phyloP scores from a whole-genome alignment of 2,888 invertebrate genomes.

The Ochropleura leucogaster region DNA sequence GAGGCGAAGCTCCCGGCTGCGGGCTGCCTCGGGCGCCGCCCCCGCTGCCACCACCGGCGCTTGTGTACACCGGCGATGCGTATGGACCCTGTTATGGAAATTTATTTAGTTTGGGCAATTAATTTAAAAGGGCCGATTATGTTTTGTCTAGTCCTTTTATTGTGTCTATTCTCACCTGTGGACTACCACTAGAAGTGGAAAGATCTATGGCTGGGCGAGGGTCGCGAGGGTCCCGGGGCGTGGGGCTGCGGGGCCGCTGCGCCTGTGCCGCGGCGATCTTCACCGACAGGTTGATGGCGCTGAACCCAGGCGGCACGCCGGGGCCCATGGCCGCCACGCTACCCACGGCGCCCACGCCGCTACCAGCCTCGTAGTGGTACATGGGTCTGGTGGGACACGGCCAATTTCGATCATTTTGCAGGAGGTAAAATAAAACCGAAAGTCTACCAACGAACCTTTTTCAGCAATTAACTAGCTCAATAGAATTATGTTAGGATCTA shows the following conservation, averaged over 20 bases:
- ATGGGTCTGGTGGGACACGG: conserved; percentile 92
- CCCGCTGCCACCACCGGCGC: conserved; percentile 93
- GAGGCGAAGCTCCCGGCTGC: conserved; percentile 96
- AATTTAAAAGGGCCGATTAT: conserved; percentile 62
- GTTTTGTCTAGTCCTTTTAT: conserved; percentile 58
- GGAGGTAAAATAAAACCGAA: conserved; percentile 54
- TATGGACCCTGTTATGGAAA: conserved; percentile 92
- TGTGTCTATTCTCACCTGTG: conserved; percentile 92
- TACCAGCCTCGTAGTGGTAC: conserved; percentile 94
- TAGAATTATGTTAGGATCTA: conserved; percentile 58
- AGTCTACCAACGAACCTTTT: conserved; percentile 52
- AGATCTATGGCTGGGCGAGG: conserved; percentile 96
- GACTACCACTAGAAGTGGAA: conserved; percentile 96
- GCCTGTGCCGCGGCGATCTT: conserved; percentile 95
- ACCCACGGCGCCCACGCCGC: conserved; percentile 90
- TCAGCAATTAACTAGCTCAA: conserved; percentile 44
- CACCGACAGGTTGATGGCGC: conserved; percentile 95
- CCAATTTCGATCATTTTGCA: conserved; percentile 57
- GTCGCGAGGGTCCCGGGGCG: conserved; percentile 94
- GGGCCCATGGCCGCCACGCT: conserved; percentile 92
- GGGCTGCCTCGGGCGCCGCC: conserved; percentile 94
- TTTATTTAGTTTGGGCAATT: conserved; percentile 71
- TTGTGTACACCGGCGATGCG: conserved; percentile 94
- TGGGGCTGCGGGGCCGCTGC: conserved; percentile 93
- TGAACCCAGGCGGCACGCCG: conserved; percentile 94